A percentile compares a stretch with the other conserved stretches of the same genome.
phyloP scores from a whole-genome alignment of 2,888 invertebrate species.

The Amphipyra tragopoginis region DNA sequence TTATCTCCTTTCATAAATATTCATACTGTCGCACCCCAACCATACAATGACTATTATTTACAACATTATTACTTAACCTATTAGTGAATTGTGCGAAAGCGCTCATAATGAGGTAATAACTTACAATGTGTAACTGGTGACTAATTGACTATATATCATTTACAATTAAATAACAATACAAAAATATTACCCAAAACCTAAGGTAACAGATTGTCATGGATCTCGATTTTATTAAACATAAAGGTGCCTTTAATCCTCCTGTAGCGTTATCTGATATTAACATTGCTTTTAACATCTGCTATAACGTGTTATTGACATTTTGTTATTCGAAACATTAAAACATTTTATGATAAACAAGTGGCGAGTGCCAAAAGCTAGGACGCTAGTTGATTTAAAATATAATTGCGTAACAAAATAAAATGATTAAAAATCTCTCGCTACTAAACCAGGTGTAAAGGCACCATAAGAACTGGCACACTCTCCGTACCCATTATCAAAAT shows the following conservation, averaged over 20 bases:
- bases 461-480: slow-evolving; percentile 58
- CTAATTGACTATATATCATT: slow-evolving; percentile 82
- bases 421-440: slow-evolving; percentile 20
- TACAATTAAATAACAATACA: slow-evolving; percentile 71
- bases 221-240: slow-evolving; percentile 58
- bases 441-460: slow-evolving; percentile 38
- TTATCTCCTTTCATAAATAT: slow-evolving; percentile 45
- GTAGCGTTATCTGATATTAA: neutral
- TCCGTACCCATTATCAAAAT: slow-evolving; percentile 66
- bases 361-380: slow-evolving; percentile 35
- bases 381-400: slow-evolving; percentile 8
- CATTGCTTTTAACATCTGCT: slow-evolving; percentile 9
- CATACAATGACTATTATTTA: slow-evolving; percentile 75
- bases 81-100: slow-evolving; percentile 88
- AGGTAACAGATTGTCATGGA: slow-evolving; percentile 87
- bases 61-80: slow-evolving; percentile 71
- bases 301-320: slow-evolving; percentile 47
- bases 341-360: slow-evolving; percentile 44
- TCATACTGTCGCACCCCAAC: slow-evolving; percentile 40
- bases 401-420: slow-evolving; percentile 23
- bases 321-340: slow-evolving; percentile 45
- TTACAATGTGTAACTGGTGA: slow-evolving; percentile 88
- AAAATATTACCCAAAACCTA: slow-evolving; percentile 76
- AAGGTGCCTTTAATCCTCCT: slow-evolving; percentile 23
- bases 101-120: slow-evolving; percentile 88